Base-by-base conservation (phyloP, 2,888 invertebrate genomes). In the Campoletis raptor region DNA sequence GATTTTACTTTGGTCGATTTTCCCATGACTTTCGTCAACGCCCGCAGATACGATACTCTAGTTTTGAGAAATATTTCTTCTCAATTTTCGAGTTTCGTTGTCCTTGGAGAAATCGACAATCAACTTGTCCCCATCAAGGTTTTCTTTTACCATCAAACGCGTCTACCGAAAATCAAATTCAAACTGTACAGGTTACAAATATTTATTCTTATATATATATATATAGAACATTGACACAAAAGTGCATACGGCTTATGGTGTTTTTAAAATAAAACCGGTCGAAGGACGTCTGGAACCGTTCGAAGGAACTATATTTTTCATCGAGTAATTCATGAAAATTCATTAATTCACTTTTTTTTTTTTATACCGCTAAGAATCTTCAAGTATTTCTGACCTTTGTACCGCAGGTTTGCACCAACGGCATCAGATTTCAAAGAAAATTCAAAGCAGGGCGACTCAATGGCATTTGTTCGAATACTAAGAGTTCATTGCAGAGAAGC, bases 1-100 rank as follows among this genome's bases (percentile, higher is more conserved):
- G 93, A 94, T 67, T 93, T 95, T 73, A 94, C 94, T 6, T 89
- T 95, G 30, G 88, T 95, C 1, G 93, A 95, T 87, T 95, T 95
- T 87, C 92, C 94, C 0, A 90, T 90, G 42, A 94, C 94, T 0
- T 94, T 94, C 86, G 91, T 92, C 40, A 94, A 94, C 2, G 92
- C 94, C 0, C 86, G 88, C n/a, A 90, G 90, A 42, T 92, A 91
- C 40, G 92, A 93, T 85, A 93, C 94, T 10, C 87, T 95, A 6
- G 88, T 94, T 2, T 90, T 95, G 1, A 91, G 93, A 86, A 95
- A 95, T 90, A 83, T 91, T 24, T 95, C 95, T 45, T 94, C 95
- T 0, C 92, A 92, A 42, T 88, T 89, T 12, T 90, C 93, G 1
- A 94, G 93, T 89, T 95, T 94, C 87, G 94, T 95, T 52, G 92